A percentile compares a stretch with the other conserved stretches of the same genome.
phyloP scores from a whole-genome alignment of 2,113 vertebrate species.

The Illadopsis cleaveri region DNA sequence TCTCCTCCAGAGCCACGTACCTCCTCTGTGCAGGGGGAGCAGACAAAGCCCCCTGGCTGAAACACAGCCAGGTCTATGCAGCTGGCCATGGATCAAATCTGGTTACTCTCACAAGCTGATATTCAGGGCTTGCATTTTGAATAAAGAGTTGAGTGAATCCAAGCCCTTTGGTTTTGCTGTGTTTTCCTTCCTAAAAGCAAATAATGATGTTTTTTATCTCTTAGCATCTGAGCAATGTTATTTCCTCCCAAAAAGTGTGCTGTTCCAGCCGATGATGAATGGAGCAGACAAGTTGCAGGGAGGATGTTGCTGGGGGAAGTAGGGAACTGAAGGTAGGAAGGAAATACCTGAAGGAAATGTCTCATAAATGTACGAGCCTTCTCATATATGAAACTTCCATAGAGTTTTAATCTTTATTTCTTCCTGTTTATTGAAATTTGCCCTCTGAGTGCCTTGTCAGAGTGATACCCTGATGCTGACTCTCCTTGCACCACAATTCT shows the following conservation, averaged over 20 bases:
- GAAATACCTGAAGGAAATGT: background rate
- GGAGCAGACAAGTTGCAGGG: background rate
- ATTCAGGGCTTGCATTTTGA: background rate
- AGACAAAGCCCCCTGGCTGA: background rate
- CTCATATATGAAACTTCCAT: background rate
- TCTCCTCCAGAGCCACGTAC: accelerated
- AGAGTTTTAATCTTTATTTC: background rate
- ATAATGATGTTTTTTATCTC: background rate
- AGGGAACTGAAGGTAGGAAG: background rate
- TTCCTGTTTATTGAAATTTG: background rate
- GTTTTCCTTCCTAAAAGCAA: background rate
- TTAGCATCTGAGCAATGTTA: background rate
- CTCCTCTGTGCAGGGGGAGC: background rate
- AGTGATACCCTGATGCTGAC: background rate
- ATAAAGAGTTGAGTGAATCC: background rate
- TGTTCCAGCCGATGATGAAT: background rate
- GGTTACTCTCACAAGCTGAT: background rate
- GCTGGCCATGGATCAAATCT: background rate
- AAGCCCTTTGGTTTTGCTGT: background rate
- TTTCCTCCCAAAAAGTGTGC: background rate
- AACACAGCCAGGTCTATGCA: background rate
- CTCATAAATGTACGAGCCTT: background rate
- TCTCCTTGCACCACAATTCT: background rate
- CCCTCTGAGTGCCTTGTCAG: background rate
- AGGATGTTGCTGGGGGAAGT: accelerated